These are phyloP conservation scores for Aphidoletes aphidimyza DNA, from an alignment of 2,888 invertebrate genomes.

Conservation along the genomic window DNA sequence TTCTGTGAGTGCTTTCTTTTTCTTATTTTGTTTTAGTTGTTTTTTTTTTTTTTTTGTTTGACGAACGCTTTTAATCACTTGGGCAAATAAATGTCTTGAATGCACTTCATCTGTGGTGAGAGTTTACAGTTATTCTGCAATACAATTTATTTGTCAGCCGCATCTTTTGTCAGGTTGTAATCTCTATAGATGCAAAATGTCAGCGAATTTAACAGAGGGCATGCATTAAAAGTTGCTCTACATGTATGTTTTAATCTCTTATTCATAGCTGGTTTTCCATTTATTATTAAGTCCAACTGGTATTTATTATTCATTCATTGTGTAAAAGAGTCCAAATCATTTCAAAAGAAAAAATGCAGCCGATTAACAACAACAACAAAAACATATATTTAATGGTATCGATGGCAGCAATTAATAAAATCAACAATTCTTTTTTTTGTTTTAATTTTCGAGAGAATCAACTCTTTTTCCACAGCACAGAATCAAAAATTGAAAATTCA, in stretches of 20 bases:
- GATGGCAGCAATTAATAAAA: conserved; percentile 23
- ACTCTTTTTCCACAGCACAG: not conserved
- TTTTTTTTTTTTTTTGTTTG: not conserved
- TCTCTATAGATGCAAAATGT: no score
- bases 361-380: not conserved
- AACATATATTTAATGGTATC: conserved; percentile 3
- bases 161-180: no score
- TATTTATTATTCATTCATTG: conserved; percentile 6
- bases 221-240: not conserved
- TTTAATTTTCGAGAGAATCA: not conserved
- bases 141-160: no score
- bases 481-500: conserved; percentile 29
- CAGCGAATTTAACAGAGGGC: no score
- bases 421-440: not conserved
- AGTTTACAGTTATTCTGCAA: no score
- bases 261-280: not conserved
- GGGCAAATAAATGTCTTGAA: not conserved
- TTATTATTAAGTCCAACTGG: not conserved
- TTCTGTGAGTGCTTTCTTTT: no score
- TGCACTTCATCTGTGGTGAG: not conserved
- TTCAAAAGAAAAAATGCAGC: not conserved
- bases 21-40: not conserved
- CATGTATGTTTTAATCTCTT: conserved; percentile 1
- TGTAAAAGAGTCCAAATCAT: not conserved
- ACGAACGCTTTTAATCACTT: conserved; percentile 28